Base-by-base conservation (phyloP, 2,888 invertebrate genomes). In the Phlogophora meticulosa region DNA sequence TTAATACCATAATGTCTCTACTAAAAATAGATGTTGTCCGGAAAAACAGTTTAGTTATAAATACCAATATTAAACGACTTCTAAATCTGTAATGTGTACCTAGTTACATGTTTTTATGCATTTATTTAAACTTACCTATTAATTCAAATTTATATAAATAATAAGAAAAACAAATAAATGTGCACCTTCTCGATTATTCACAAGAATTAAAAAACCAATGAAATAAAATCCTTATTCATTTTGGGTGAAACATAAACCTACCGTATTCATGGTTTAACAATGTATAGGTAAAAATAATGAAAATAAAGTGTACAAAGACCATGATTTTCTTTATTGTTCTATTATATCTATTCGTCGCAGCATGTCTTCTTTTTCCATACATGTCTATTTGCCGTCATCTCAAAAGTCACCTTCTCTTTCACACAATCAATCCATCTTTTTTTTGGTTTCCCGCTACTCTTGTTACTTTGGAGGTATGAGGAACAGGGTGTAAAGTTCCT, bases 251-350 rank as follows among this genome's bases (percentile, higher is more conserved):
- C 20, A 22, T 24, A 34, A 13, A 36, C 13, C 52, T 64, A 15
- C 10, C n/a, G 13, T 36, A 28, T 48, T 34, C 15, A 60, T 52
- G 22, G 28, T 53, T 46, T 32, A 22, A 17, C 71, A 71, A 42
- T 48, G 46, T 59, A 38, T 51, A 13, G n/a, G n/a, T n/a, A 59
- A 68, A 59, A 69, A 49, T 22, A 43, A 52, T 42, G 61, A 36
- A 63, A 69, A 70, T 70, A 70, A 70, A 70, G 36, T 72, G 53
- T 72, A 70, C 72, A 63, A 70, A 72, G 49, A 53, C 48, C 32
- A 1, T 38, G 17, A 24, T 5, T 69, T 28, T 62, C 15, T 62
- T 48, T 46, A 38, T 52, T 61, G 1, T 7, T 28, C 2, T 28
- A 28, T 28, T 28, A 28, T 28, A 28, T 4, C 5, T 28, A 28